Evolutionary conservation across 1,140 invertebrate genomes (phyloP).

Genomic region (Ericerus pela): DNA sequence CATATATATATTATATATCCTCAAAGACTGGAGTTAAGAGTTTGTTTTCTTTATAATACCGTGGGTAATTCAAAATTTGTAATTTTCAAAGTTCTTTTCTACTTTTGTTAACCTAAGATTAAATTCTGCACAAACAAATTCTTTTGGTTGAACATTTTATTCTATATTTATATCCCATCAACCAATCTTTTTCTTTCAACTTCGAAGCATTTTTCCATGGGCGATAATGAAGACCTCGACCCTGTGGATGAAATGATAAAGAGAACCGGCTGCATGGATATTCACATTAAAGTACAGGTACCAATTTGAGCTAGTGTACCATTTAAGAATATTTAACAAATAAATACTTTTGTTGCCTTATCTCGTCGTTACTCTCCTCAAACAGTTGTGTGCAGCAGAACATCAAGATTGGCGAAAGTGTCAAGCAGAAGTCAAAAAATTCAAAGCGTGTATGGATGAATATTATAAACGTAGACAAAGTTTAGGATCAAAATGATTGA

Average conservation of each 20-base stretch:
- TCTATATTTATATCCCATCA: no score
- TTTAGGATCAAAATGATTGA: no score
- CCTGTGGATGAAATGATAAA: slow-evolving; percentile 8
- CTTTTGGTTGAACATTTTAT: no score
- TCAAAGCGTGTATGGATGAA: slow-evolving; percentile 57
- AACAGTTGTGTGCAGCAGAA: slow-evolving; percentile 56
- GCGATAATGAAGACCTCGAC: not conserved
- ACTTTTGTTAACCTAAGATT: no score
- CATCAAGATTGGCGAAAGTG: slow-evolving; percentile 81
- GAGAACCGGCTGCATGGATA: not conserved
- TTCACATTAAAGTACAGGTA: not conserved
- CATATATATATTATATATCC: no score
- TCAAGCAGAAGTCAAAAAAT: slow-evolving; percentile 60
- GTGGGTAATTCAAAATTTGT: no score
- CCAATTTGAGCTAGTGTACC: not conserved
- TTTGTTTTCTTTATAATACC: no score
- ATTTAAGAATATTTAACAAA: not conserved
- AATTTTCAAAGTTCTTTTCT: no score
- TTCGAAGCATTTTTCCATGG: no score
- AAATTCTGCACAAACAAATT: no score
- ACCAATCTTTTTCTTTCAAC: no score
- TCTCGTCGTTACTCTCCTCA: not conserved
- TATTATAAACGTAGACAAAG: slow-evolving; percentile 30
- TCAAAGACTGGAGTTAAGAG: no score
- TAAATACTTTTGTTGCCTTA: not conserved